Evolutionary conservation across 2,888 invertebrate species (phyloP).

Genomic region (Trissoscelio sp.): DNA sequence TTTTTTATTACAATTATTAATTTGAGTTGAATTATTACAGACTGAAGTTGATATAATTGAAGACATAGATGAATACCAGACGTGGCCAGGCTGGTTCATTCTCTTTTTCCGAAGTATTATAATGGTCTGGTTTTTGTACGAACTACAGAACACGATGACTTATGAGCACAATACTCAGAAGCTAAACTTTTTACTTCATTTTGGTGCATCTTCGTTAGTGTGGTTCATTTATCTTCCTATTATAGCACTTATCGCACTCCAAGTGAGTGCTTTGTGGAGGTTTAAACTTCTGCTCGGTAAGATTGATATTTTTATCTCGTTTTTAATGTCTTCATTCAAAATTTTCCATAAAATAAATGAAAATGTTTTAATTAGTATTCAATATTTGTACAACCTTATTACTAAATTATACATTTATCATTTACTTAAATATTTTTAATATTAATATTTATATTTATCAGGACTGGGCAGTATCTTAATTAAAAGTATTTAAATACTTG

Average conservation of each 20-base stretch:
- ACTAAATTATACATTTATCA: no score
- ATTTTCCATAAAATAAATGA: no score
- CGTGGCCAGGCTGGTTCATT: slow-evolving; percentile 98
- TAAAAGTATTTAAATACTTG: no score
- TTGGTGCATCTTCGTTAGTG: slow-evolving; percentile 98
- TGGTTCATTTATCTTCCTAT: slow-evolving; percentile 99
- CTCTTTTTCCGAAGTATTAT: slow-evolving; percentile 93
- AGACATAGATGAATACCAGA: slow-evolving; percentile 98
- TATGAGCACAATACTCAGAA: slow-evolving; percentile 93
- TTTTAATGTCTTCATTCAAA: no score
- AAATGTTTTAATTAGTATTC: no score
- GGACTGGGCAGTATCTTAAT: no score
- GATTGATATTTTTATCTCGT: no score
- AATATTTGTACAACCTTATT: no score
- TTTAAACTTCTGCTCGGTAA: slow-evolving; percentile 96
- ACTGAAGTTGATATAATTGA: slow-evolving; percentile 98
- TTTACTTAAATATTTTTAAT: no score
- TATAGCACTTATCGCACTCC: slow-evolving; percentile 95
- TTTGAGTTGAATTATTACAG: slow-evolving; percentile 83
- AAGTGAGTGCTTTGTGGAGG: slow-evolving; percentile 97
- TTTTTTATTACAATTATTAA: no score
- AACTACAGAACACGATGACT: slow-evolving; percentile 90
- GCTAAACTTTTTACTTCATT: slow-evolving; percentile 96
- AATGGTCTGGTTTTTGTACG: slow-evolving; percentile 95
- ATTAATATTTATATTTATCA: no score